Evolutionary conservation across 2,888 invertebrate genomes (phyloP).

Genomic region (Meganola albula): DNA sequence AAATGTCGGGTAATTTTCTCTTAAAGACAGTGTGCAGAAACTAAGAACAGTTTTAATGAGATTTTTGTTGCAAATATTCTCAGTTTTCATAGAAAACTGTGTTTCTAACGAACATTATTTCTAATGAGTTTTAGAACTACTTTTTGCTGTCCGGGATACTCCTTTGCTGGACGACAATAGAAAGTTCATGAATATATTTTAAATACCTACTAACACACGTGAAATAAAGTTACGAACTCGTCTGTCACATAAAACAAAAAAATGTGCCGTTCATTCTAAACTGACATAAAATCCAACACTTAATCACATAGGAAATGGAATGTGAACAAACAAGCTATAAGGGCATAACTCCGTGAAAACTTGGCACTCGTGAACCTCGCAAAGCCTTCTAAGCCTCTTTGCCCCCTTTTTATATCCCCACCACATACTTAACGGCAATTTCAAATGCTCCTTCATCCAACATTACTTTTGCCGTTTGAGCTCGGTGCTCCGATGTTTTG

Average conservation of each 20-base stretch:
- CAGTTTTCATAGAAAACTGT: slow-evolving; percentile 13
- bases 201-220: too few species aligned
- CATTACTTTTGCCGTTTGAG: slow-evolving; percentile 38
- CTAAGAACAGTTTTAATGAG: slow-evolving; percentile 30
- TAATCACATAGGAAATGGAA: slow-evolving; percentile 60
- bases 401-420: slow-evolving; percentile 60
- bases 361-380: slow-evolving; percentile 50
- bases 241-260: too few species aligned
- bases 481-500: slow-evolving; percentile 21
- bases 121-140: too few species aligned
- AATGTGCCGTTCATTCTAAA: too few species aligned
- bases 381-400: slow-evolving; percentile 67
- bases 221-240: too few species aligned
- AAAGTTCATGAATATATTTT: too few species aligned
- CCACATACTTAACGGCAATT: slow-evolving; percentile 71
- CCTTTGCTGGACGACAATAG: too few species aligned
- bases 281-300: slow-evolving; percentile 49
- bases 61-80: slow-evolving; percentile 24
- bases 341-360: slow-evolving; percentile 53
- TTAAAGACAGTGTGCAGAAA: slow-evolving; percentile 29
- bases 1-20: slow-evolving; percentile 36
- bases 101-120: too few species aligned
- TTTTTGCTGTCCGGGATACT: too few species aligned
- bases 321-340: slow-evolving; percentile 54
- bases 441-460: slow-evolving; percentile 49